Evolutionary conservation across 2,797 vertebrate genomes (phyloP), one percentile per base, ranked within the genome.

Genomic region (Pipistrellus pipistrellus): DNA sequence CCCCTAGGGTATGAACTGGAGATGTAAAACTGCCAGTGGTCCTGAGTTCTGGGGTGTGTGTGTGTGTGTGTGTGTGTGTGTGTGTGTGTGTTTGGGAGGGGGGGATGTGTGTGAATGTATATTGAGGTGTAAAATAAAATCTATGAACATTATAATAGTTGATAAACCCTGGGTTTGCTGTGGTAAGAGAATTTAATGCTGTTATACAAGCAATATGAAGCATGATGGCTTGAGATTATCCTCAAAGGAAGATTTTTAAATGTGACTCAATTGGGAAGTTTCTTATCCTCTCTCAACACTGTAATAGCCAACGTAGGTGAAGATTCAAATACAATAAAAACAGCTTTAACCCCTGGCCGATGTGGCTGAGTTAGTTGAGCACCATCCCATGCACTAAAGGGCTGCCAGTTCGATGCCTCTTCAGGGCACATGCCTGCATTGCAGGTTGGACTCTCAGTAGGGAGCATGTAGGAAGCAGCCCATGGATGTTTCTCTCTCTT

Each of bases 1-100:
- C 85, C 90, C 32, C 82, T 94, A 88, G 69, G 78, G 85, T 81
- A 75, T 80, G 48, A 76, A 78, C 38, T 83, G 57, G 41, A 94
- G 86, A 92, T 76, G 23, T 48, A 88, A 80, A 91, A 53, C n/a
- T 81, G 20, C 8, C 48, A 68, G 38, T 53, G 80, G 6, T 62
- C 46, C 64, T 69, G 57, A 53, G 4, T 48, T 10, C 53, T 80
- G 41, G 17, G 30, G 20, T 14, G 46, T 48, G 13, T 48, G 46
- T 48, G 46, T 48, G 46, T 48, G 77, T 14, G 11, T 53, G 17
- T 53, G 51, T 53, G 6, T 20, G 51, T 51, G 48, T 51, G 48
- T 51, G 51, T 51, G 14, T 15, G 48, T 51, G 48, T 51, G 15
- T 17, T 51, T 51, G 10, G 23, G 23, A 1, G 4, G 23, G 23